Percentiles rank a stretch among this genome's conserved stretches.
phyloP scores from a whole-genome alignment of 2,113 vertebrate genomes.

The Tringa solitaria region DNA sequence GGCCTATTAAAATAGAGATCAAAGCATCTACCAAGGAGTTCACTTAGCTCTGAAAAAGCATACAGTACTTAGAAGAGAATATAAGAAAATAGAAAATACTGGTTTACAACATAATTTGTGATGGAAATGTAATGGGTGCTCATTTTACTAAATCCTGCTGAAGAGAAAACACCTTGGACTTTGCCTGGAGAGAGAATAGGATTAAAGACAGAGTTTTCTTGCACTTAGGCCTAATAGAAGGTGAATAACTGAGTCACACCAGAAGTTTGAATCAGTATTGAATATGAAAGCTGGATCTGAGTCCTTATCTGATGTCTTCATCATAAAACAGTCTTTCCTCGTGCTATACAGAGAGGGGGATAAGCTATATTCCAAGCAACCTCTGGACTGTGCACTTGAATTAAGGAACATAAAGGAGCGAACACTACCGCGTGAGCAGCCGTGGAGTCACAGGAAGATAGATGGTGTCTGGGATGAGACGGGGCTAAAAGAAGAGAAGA shows the following conservation, averaged over 20 bases:
- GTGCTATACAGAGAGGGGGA: neutral
- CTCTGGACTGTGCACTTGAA: neutral
- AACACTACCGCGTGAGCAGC: neutral
- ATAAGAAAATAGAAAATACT: neutral
- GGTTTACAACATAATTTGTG: neutral
- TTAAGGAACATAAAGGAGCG: neutral
- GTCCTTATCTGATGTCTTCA: neutral
- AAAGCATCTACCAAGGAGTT: neutral
- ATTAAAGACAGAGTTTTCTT: neutral
- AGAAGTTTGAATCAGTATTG: neutral
- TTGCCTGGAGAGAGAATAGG: neutral
- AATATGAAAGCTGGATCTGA: neutral
- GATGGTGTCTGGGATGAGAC: neutral
- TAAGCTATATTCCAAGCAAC: neutral
- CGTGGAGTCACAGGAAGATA: neutral
- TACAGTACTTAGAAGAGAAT: neutral
- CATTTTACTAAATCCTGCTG: neutral
- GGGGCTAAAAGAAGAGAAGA: neutral
- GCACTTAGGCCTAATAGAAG: neutral
- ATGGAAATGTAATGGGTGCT: neutral
- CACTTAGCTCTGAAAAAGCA: neutral
- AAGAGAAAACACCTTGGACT: neutral
- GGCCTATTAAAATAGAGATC: neutral
- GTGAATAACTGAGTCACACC: neutral
- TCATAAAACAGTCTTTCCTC: neutral